Percentiles rank a stretch among this genome's conserved stretches.
Conservation (phyloP, 2,113 vertebrate genomes). For the Paraplagusia blochii region DNA sequence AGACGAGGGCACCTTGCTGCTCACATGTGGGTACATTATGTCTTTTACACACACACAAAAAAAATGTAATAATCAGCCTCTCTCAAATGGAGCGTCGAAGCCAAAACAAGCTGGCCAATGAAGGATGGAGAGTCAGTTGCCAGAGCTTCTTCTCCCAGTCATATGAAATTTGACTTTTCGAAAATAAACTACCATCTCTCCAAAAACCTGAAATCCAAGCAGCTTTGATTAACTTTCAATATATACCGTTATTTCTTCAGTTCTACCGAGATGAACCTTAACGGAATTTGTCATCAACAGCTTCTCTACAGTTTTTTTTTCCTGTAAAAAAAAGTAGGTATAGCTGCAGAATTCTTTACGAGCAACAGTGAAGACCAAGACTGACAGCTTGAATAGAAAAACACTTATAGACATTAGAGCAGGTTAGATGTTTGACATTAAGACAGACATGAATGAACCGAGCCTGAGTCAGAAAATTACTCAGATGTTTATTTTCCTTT, state of each 20-base stretch:
- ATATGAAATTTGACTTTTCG: slow-evolving; percentile 31
- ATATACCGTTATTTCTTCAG: slow-evolving; percentile 8
- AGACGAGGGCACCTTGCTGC: slow-evolving; percentile 22
- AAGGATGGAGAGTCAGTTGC: slow-evolving; percentile 26
- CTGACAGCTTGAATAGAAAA: too few relatives aligned
- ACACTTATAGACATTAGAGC: too few relatives aligned
- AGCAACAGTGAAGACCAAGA: too few relatives aligned
- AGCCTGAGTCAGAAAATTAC: too few relatives aligned
- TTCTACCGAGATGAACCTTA: neutral
- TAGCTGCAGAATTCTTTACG: too few relatives aligned
- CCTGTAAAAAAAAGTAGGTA: too few relatives aligned
- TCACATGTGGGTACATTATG: slow-evolving; percentile 21
- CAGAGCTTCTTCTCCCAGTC: slow-evolving; percentile 11
- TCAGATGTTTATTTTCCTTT: too few relatives aligned
- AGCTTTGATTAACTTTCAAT: slow-evolving; percentile 27
- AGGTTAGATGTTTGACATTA: too few relatives aligned
- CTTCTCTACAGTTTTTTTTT: too few relatives aligned
- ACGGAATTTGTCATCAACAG: too few relatives aligned
- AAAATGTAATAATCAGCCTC: slow-evolving; percentile 29
- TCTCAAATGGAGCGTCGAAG: slow-evolving; percentile 19
- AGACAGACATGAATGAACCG: too few relatives aligned
- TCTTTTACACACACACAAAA: neutral
- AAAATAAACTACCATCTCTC: slow-evolving; percentile 33
- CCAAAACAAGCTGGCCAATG: slow-evolving; percentile 45
- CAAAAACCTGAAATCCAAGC: slow-evolving; percentile 12